phyloP scores from a whole-genome alignment of 2,888 invertebrate species.

The Ommatoiulus sabulosus region DNA sequence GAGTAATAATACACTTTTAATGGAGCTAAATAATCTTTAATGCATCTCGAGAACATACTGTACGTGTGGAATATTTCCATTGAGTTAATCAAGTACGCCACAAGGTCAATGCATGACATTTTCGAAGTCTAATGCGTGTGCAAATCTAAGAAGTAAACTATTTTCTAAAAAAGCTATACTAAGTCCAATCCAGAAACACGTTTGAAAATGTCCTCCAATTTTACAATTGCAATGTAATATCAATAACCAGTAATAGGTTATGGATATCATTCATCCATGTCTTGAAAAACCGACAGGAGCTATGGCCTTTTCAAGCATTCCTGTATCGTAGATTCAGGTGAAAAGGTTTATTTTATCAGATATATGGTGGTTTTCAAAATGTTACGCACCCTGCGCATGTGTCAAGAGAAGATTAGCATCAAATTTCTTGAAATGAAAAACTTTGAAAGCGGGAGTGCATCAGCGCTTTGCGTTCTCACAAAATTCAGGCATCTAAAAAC shows the following conservation, averaged over 20 bases:
- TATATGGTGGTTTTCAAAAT: neutral
- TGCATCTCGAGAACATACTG: too few species aligned
- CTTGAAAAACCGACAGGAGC: too few species aligned
- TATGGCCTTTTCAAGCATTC: neutral
- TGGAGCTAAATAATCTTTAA: too few species aligned
- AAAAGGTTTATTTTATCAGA: neutral
- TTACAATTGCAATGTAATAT: neutral
- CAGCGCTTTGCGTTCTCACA: neutral
- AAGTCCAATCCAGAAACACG: neutral
- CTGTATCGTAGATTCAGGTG: neutral
- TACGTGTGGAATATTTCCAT: too few species aligned
- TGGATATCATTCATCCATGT: neutral
- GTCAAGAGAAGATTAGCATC: conserved; percentile 6
- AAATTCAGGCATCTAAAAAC: neutral
- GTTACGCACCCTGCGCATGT: neutral
- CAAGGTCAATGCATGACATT: neutral
- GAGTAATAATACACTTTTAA: too few species aligned
- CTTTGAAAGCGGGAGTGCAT: neutral
- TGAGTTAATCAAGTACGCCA: neutral
- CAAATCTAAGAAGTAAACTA: neutral
- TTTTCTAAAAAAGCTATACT: neutral
- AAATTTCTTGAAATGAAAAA: neutral
- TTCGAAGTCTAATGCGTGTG: neutral
- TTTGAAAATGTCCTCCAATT: neutral
- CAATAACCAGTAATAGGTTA: neutral